Conservation (phyloP, 92 coral and sea anemone species). For the Bergia puertoricense region DNA sequence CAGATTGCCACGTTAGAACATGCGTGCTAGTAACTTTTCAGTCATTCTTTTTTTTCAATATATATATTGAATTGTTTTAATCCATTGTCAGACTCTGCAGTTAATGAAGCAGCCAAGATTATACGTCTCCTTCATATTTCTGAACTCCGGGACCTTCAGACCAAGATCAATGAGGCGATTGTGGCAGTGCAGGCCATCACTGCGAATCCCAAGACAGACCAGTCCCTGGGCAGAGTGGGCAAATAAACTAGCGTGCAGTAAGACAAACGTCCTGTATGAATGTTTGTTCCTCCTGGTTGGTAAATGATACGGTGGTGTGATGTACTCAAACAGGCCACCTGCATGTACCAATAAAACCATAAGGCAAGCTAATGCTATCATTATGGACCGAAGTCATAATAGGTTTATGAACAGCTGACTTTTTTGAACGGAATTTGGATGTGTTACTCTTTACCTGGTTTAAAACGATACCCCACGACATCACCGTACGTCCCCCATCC, state of each 20-base stretch:
- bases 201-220: constrained; percentile 97
- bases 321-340: background rate
- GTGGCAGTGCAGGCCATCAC: constrained; percentile 94
- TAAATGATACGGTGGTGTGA: too few relatives aligned
- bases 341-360: background rate
- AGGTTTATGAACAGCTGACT: background rate
- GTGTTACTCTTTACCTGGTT: background rate
- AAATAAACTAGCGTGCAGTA: constrained; percentile 30
- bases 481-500: too few relatives aligned
- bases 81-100: constrained; percentile 83
- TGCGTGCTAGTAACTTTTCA: background rate
- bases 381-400: background rate
- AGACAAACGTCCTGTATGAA: background rate
- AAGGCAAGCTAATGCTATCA: background rate
- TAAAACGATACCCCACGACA: too few relatives aligned
- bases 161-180: constrained; percentile 94
- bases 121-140: constrained; percentile 89
- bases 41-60: background rate
- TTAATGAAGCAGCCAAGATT: constrained; percentile 95
- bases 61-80: background rate
- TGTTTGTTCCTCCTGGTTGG: background rate
- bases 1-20: background rate
- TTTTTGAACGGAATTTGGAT: background rate
- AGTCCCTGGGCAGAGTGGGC: constrained; percentile 89
- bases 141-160: constrained; percentile 92